Base-by-base conservation (phyloP, 64 coral and sea anemone species). In the Porites lutea region DNA sequence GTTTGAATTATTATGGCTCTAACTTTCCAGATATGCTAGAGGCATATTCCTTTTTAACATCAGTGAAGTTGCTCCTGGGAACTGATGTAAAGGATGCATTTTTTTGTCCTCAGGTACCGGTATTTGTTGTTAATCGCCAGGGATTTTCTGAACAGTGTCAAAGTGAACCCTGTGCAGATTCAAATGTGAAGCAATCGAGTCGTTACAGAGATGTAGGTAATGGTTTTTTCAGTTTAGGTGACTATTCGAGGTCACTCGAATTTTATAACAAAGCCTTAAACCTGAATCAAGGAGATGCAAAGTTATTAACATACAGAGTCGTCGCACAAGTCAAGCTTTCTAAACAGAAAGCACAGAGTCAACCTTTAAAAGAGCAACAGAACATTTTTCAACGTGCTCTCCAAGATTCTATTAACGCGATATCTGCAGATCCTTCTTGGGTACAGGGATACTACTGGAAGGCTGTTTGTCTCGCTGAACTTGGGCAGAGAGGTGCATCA, bases 381-480 rank as follows among this genome's bases (percentile, higher is more conserved):
- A 16, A 53, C 7, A 0, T 4, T n/a, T 6, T 78, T 16, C 2
- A n/a, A 55, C 19, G 3, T 5, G 78, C 78, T 2, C 20, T 80
- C 2, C 10, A 16, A 5, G 78, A 60, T 21, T 46, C 78, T 3
- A 3, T 45, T 2, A 14, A 43, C 1, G 78, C 78, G 14, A 80
- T 62, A 37, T 60, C 53, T 44, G 53, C 54, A 60, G 50, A 76
- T 76, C 73, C 73, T 27, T 52, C 48, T 2, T 76, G 73, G 47
- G 48, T 52, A 12, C 50, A 75, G 2, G 73, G 73, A 2, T 53
- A 54, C 19, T 78, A 55, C 8, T 55, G 75, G 75, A 78, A n/a
- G 14, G 75, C 75, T 55, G 75, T 78, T n/a, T 78, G 50, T 54
- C 75, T 78, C 21, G 50, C 75, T 55, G 5, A 21, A 18, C 75